Percentiles rank a stretch among this genome's conserved stretches.
phyloP scores from a whole-genome alignment of 2,888 invertebrate genomes.

The Zygogramma bicolorata region DNA sequence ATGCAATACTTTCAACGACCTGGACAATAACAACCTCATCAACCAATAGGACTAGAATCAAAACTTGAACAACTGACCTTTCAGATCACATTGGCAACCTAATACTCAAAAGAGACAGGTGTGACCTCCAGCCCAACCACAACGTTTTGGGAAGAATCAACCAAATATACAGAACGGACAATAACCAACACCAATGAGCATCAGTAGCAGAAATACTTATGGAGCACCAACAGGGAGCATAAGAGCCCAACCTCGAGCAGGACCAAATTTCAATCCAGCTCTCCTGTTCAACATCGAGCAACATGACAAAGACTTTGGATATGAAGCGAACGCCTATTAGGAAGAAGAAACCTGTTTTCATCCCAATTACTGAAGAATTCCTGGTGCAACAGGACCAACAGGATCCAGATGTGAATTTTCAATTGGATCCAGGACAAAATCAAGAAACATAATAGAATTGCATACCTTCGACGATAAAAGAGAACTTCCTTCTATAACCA shows the following conservation, averaged over 20 bases:
- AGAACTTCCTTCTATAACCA: not conserved
- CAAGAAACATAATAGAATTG: not conserved
- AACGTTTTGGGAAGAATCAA: not conserved
- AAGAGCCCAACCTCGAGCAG: not conserved
- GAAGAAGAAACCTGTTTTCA: not conserved
- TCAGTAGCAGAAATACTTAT: not conserved
- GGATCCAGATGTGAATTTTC: not conserved
- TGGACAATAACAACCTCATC: not conserved
- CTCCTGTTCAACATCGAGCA: not conserved
- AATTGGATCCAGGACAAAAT: not conserved
- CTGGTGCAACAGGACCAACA: not conserved
- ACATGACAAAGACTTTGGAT: not conserved
- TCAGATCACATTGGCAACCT: not conserved
- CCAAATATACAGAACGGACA: not conserved
- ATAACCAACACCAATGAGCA: not conserved
- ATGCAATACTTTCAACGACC: not conserved
- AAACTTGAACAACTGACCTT: not conserved
- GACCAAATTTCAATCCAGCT: not conserved
- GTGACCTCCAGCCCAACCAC: not conserved
- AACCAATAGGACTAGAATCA: not conserved
- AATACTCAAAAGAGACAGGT: not conserved
- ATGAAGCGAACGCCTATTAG: not conserved
- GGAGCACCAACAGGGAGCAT: not conserved
- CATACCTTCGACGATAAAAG: not conserved
- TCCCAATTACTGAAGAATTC: no score